Base-by-base conservation (phyloP, 2,888 invertebrate species). In the Miltochrista miniata region DNA sequence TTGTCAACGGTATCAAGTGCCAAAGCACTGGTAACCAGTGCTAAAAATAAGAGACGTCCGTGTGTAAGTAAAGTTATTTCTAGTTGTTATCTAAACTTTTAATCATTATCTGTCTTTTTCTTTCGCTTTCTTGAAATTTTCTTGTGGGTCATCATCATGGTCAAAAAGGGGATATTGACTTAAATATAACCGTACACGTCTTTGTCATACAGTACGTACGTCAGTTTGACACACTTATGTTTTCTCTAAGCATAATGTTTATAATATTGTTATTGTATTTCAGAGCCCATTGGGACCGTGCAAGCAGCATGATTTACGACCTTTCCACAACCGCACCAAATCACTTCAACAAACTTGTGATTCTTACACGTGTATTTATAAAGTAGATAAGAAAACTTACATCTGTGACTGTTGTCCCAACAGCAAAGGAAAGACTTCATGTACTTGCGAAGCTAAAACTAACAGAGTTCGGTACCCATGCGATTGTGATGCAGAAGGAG, bases 321-420 rank as follows among this genome's bases (percentile, higher is more conserved):
- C 18, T 24, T 24, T 24, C 18, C 18, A 24, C 18, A 24, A 24
- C 5, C 45, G 36, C 0, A 7, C 36, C 11, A 36, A 38, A 18
- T 31, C 30, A 12, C 10, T 24, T 14, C 44, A 44, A 44, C 18
- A 35, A 10, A 7, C 11, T 44, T 44, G 44, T 29, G 44, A 44
- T 24, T 13, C 24, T 11, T 13, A 34, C 35, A 44, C 44, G 11
- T 44, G 44, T 35, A 18, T 24, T 5, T 24, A 35, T 13, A 35
- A 10, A 35, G 24, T 1, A 3, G 12, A 18, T 11, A 44, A 35
- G 7, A 44, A 35, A 7, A 3, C 4, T 9, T 11, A 13, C 1
- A 13, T 44, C 24, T 44, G 44, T 44, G 24, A 44, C 10, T 44
- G 44, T 29, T 35, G 44, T 44, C 44, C 34, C 12, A 30, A 36